Conservation (phyloP, 2,113 vertebrate genomes). For the Microtus pennsylvanicus region DNA sequence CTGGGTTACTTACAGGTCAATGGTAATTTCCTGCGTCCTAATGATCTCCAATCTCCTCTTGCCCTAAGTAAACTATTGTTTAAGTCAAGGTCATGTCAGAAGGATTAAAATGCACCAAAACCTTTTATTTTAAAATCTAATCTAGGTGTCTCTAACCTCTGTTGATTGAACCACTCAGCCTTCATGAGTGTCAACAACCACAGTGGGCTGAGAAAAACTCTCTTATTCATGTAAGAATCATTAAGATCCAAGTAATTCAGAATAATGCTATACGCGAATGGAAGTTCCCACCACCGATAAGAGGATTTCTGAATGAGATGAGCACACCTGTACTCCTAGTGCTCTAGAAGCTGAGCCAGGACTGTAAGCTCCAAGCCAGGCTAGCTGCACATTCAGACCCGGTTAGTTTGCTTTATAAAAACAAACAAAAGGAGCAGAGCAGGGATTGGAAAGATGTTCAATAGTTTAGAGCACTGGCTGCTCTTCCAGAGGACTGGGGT, state of each 20-base stretch:
- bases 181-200: accelerated
- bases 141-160: not conserved
- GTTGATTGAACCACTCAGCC: accelerated
- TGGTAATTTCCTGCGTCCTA: constrained; percentile 10
- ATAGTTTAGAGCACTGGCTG: not conserved
- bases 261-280: accelerated
- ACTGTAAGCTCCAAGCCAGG: not conserved
- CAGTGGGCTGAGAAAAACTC: accelerated
- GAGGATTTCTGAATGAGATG: not conserved
- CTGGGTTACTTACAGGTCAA: not conserved
- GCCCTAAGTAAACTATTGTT: not conserved
- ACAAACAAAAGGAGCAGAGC: not conserved
- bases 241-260: not conserved
- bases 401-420: not conserved
- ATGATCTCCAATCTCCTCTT: not conserved
- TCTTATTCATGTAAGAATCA: not conserved
- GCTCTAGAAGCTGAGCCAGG: not conserved
- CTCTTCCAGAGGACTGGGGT: not conserved
- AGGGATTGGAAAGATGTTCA: not conserved
- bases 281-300: no score
- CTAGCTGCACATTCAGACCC: not conserved
- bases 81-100: not conserved
- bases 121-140: not conserved
- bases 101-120: not conserved
- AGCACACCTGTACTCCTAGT: not conserved